phyloP scores from a whole-genome alignment of 2,113 vertebrate genomes.

The Pollachius pollachius region DNA sequence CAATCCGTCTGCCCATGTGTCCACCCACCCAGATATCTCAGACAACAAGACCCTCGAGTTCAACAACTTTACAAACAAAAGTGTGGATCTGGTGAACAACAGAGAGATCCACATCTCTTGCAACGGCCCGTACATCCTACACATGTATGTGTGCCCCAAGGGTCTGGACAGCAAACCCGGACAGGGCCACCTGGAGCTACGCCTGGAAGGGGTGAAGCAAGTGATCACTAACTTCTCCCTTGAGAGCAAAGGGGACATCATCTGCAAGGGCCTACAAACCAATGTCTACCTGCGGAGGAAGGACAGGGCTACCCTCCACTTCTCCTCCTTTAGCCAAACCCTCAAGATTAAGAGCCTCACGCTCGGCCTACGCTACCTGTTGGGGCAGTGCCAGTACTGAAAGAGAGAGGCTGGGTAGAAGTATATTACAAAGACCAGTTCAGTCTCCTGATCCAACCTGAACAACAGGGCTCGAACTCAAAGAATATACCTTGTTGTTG shows the following conservation, averaged over 20 bases:
- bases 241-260: rapidly evolving
- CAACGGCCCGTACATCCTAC: slow-evolving; percentile 53
- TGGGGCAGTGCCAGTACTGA: slow-evolving; percentile 5
- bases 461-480: no score
- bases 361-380: slow-evolving; percentile 47
- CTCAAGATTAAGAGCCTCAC: slow-evolving; percentile 16
- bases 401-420: slow-evolving; percentile 19
- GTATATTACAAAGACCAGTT: no score
- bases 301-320: slow-evolving; percentile 11
- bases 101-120: slow-evolving; percentile 21
- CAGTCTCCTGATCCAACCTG: no score
- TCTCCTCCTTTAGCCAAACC: rapidly evolving
- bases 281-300: slow-evolving; percentile 24
- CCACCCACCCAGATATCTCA: background rate
- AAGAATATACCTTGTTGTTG: no score
- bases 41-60: background rate
- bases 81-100: background rate
- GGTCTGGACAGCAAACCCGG: rapidly evolving
- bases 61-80: rapidly evolving
- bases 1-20: background rate
- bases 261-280: slow-evolving; percentile 40
- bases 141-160: slow-evolving; percentile 36
- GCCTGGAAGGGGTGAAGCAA: rapidly evolving
- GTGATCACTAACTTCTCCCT: background rate
- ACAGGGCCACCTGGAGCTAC: slow-evolving; percentile 20